These are phyloP conservation scores for Caenorhabditis virilis DNA, from an alignment of 2,888 invertebrate species.

Conservation along the genomic window DNA sequence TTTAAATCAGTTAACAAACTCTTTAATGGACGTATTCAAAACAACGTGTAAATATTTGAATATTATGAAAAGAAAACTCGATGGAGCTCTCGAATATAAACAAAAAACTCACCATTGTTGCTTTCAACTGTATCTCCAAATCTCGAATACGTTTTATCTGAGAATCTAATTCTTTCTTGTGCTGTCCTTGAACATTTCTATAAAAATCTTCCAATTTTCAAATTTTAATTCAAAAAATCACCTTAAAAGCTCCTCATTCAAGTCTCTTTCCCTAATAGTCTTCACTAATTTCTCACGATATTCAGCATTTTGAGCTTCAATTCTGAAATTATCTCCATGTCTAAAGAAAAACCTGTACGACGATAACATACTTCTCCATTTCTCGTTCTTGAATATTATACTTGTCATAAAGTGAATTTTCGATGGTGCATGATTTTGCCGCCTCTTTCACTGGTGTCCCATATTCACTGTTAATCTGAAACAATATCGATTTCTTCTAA, in stretches of 20 bases:
- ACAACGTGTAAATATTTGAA: no score
- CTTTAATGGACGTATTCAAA: no score
- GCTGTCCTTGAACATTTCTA: slow-evolving; percentile 37
- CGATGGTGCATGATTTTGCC: slow-evolving; percentile 8
- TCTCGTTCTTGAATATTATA: slow-evolving; percentile 44
- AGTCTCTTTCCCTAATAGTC: slow-evolving; percentile 50
- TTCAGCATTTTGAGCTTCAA: slow-evolving; percentile 54
- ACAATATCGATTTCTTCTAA: no score
- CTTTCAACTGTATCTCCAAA: slow-evolving; percentile 53
- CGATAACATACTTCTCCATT: slow-evolving; percentile 34
- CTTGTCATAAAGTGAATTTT: slow-evolving; percentile 68
- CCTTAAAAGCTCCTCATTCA: slow-evolving; percentile 45
- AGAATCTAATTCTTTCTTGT: slow-evolving; percentile 42
- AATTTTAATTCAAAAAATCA: neutral
- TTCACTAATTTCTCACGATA: slow-evolving; percentile 56
- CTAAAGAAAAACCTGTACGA: neutral
- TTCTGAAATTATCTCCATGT: slow-evolving; percentile 25
- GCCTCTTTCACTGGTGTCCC: slow-evolving; percentile 18
- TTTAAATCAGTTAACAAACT: no score
- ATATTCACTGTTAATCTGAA: slow-evolving; percentile 23
- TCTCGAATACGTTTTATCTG: slow-evolving; percentile 42
- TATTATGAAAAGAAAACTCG: no score
- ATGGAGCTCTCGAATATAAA: no score
- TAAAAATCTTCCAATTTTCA: slow-evolving; percentile 7
- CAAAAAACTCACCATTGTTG: slow-evolving; percentile 25